phyloP scores from a whole-genome alignment of 2,888 invertebrate genomes.

The Deilephila elpenor region DNA sequence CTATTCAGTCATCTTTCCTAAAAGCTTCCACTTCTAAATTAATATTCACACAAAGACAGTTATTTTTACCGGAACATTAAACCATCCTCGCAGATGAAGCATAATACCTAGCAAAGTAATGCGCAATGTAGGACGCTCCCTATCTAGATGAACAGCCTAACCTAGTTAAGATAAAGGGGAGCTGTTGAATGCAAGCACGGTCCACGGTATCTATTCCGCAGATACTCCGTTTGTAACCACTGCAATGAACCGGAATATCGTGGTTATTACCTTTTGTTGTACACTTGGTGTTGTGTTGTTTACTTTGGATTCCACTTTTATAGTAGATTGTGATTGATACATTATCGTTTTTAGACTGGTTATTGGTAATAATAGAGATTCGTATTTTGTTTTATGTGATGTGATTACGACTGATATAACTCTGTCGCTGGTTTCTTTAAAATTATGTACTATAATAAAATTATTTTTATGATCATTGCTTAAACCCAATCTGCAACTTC shows the following conservation, averaged over 20 bases:
- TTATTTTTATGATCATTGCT: too few relatives aligned
- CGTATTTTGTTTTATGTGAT: too few relatives aligned
- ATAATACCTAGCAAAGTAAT: background rate
- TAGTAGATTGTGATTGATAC: too few relatives aligned
- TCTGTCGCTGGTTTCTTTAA: too few relatives aligned
- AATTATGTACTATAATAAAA: too few relatives aligned
- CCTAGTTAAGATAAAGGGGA: slow-evolving; percentile 15
- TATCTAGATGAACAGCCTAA: slow-evolving; percentile 1
- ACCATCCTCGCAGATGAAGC: background rate
- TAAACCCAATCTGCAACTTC: too few relatives aligned
- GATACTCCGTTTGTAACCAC: background rate
- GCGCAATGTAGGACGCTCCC: slow-evolving; percentile 16
- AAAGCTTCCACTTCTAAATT: background rate
- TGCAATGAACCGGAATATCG: slow-evolving; percentile 5
- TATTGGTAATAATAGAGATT: too few relatives aligned
- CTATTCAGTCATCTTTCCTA: background rate
- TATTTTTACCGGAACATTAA: background rate
- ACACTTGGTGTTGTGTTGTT: too few relatives aligned
- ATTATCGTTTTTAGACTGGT: too few relatives aligned
- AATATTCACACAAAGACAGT: background rate
- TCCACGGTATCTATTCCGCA: background rate
- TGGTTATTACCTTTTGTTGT: background rate
- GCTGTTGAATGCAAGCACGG: background rate
- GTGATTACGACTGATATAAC: too few relatives aligned
- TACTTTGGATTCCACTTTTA: background rate